Percentiles rank a stretch among this genome's conserved stretches.
Conservation (phyloP, 2,888 invertebrate species). For the Vesta saturnalis region DNA sequence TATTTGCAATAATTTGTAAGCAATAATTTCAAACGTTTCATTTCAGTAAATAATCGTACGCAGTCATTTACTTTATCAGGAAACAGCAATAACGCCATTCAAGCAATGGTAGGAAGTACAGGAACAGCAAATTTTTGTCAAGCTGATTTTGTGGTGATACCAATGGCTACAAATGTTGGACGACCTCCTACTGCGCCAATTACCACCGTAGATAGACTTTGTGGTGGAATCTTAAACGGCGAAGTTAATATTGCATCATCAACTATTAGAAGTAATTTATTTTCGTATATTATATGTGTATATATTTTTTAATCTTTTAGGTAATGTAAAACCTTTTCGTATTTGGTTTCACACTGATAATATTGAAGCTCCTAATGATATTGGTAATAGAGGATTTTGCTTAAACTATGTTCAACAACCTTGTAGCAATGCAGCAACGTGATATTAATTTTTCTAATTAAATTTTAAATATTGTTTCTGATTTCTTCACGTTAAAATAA, state of each 20-base stretch:
- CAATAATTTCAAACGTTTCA: not conserved
- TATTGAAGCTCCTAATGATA: constrained; percentile 78
- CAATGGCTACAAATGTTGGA: constrained; percentile 78
- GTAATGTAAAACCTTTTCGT: constrained; percentile 83
- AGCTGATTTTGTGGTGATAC: constrained; percentile 82
- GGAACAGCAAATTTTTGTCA: constrained; percentile 76
- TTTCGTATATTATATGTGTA: not conserved
- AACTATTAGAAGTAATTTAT: constrained; percentile 75
- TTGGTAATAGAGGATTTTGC: constrained; percentile 83
- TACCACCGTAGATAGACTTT: constrained; percentile 81
- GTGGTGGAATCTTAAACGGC: constrained; percentile 82
- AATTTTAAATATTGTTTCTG: too few species aligned
- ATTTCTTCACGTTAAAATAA: too few species aligned
- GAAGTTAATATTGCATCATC: constrained; percentile 74
- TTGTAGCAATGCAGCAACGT: constrained; percentile 70
- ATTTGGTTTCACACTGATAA: constrained; percentile 82
- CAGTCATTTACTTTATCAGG: constrained; percentile 82
- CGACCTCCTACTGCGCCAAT: constrained; percentile 66
- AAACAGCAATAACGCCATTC: constrained; percentile 73
- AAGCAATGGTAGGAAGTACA: constrained; percentile 75
- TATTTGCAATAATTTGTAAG: not conserved
- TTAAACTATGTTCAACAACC: constrained; percentile 87
- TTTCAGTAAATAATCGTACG: constrained; percentile 74
- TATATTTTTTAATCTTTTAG: constrained; percentile 62
- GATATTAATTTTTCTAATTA: too few species aligned